These are phyloP conservation scores for Eulemur coronatus DNA, from an alignment of 2,797 vertebrate genomes.

Conservation along the genomic window DNA sequence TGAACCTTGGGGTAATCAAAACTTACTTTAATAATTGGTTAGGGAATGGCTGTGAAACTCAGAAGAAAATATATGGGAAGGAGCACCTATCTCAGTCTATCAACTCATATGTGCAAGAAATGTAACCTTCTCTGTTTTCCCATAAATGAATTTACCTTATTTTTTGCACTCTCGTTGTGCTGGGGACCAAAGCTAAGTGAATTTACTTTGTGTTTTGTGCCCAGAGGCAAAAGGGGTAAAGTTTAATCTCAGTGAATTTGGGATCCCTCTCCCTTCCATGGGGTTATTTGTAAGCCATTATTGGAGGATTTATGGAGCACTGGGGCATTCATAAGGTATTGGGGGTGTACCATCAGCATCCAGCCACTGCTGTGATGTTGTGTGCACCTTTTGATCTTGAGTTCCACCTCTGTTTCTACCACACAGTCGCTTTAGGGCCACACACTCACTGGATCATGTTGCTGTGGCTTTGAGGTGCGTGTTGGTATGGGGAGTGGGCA, in stretches of 20 bases:
- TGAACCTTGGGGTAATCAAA: not conserved
- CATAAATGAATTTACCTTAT: not conserved
- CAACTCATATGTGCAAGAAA: not conserved
- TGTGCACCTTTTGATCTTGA: not conserved
- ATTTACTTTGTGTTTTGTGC: not conserved
- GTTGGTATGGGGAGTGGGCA: not conserved
- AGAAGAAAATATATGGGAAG: not conserved
- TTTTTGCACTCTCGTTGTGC: not conserved
- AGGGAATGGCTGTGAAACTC: not conserved
- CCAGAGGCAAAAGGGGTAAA: not conserved
- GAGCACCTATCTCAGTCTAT: not conserved
- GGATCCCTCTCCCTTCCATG: not conserved
- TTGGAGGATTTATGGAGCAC: too few relatives aligned
- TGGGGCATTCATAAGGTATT: not conserved
- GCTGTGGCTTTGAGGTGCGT: not conserved
- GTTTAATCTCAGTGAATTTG: not conserved
- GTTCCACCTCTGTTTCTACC: not conserved
- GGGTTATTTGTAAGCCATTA: not conserved
- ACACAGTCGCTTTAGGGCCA: not conserved
- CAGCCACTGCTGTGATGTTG: not conserved
- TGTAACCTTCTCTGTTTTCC: not conserved
- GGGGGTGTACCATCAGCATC: not conserved
- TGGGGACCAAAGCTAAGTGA: not conserved
- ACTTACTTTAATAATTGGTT: not conserved
- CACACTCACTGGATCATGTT: not conserved